These are phyloP conservation scores for Poecile atricapillus DNA, from an alignment of 2,113 vertebrate genomes.

Conservation along the genomic window DNA sequence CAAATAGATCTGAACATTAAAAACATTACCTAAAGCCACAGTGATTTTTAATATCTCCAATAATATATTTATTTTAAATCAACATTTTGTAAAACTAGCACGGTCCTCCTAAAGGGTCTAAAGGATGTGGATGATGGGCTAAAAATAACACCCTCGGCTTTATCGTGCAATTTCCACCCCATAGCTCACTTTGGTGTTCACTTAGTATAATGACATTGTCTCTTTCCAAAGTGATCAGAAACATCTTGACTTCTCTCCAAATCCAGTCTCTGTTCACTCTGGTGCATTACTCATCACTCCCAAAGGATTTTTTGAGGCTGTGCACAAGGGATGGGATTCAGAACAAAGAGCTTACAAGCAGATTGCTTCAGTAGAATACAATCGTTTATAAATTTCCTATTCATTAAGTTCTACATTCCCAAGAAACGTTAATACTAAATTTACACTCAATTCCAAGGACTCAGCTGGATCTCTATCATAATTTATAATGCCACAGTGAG, in stretches of 20 bases:
- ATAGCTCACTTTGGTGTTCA: neutral
- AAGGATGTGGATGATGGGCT: neutral
- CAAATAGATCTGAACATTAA: slow-evolving; percentile 46
- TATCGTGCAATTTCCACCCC: neutral
- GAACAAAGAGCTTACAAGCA: slow-evolving; percentile 47
- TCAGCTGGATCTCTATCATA: slow-evolving; percentile 7
- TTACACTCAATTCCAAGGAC: slow-evolving; percentile 13
- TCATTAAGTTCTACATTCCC: slow-evolving; percentile 58
- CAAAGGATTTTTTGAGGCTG: slow-evolving; percentile 1
- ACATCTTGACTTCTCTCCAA: slow-evolving; percentile 28
- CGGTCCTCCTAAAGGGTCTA: neutral
- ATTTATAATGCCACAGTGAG: slow-evolving; percentile 1
- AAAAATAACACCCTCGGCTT: neutral
- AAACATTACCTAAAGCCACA: slow-evolving; percentile 55
- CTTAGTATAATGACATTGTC: slow-evolving; percentile 1
- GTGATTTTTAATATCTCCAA: slow-evolving; percentile 8
- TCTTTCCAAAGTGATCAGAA: slow-evolving; percentile 49
- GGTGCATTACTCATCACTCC: slow-evolving; percentile 27
- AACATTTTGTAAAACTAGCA: neutral
- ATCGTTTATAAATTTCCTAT: slow-evolving; percentile 60
- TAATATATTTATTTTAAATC: slow-evolving; percentile 40
- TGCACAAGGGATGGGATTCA: slow-evolving; percentile 30
- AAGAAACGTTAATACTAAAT: slow-evolving; percentile 51
- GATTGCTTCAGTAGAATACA: slow-evolving; percentile 32
- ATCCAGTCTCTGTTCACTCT: slow-evolving; percentile 4